A percentile compares a stretch with the other conserved stretches of the same genome.
Evolutionary conservation across 2,888 invertebrate species (phyloP).

Genomic region (Trachelus stipa): DNA sequence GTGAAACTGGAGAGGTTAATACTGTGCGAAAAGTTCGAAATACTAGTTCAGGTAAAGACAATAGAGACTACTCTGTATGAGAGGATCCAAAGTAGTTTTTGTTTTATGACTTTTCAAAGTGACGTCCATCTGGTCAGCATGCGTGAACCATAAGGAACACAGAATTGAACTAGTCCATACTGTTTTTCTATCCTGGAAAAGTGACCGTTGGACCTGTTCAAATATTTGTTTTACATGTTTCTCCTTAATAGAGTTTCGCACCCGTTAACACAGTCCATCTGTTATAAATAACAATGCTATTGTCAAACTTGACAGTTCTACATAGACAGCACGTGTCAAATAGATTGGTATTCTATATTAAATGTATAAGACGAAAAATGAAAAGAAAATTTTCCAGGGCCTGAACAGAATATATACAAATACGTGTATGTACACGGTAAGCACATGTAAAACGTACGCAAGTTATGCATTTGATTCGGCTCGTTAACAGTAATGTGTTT

Average conservation of each 20-base stretch:
- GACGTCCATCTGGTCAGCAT: neutral
- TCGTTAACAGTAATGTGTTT: conserved; percentile 63
- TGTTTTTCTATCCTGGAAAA: neutral
- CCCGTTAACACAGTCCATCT: neutral
- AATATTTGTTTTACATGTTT: neutral
- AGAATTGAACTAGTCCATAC: neutral
- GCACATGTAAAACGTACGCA: conserved; percentile 42
- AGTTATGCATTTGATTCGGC: conserved; percentile 59
- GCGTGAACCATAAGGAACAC: neutral
- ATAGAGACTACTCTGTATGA: neutral
- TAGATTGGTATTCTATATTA: neutral
- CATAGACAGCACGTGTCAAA: neutral
- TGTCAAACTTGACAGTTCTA: neutral
- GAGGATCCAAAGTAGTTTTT: neutral
- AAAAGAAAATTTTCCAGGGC: neutral
- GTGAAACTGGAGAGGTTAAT: neutral
- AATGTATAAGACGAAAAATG: neutral
- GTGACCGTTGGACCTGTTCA: neutral
- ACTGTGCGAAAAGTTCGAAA: neutral
- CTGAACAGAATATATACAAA: neutral
- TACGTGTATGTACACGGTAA: conserved; percentile 19
- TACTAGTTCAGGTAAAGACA: neutral
- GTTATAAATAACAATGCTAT: neutral
- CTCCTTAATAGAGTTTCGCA: neutral
- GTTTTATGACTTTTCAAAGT: neutral